Conservation (phyloP, 1,140 invertebrate genomes). For the Drosophila sechellia region DNA sequence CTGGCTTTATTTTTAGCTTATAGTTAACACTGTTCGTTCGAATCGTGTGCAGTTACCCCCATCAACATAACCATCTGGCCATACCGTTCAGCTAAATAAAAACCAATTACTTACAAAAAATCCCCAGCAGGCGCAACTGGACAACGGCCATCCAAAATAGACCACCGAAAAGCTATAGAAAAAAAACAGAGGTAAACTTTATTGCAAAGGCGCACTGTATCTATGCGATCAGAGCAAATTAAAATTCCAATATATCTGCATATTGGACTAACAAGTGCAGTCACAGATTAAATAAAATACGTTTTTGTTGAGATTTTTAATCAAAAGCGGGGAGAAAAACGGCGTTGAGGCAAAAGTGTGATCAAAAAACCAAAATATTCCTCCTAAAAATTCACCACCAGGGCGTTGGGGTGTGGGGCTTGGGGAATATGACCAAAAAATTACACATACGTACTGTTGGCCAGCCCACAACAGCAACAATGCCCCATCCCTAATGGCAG, state of each 20-base stretch:
- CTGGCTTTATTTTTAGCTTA: not conserved
- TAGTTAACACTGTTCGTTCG: conserved; percentile 1
- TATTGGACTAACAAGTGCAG: conserved; percentile 50
- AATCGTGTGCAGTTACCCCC: not conserved
- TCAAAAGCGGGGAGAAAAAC: conserved; percentile 43
- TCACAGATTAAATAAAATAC: conserved; percentile 73
- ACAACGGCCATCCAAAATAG: conserved; percentile 28
- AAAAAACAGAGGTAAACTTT: conserved; percentile 9
- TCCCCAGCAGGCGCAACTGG: conserved; percentile 43
- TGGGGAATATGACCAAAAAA: conserved; percentile 34
- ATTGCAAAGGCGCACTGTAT: conserved; percentile 17
- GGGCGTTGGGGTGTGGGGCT: not conserved
- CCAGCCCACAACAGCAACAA: conserved; percentile 42
- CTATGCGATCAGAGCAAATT: conserved; percentile 60
- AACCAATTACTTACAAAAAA: conserved; percentile 69
- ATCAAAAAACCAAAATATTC: conserved; percentile 39
- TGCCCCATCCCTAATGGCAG: conserved; percentile 24
- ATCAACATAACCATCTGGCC: conserved; percentile 20
- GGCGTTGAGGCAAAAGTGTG: conserved; percentile 24
- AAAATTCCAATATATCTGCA: conserved; percentile 72
- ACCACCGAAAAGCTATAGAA: conserved; percentile 52
- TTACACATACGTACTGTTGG: conserved; percentile 66
- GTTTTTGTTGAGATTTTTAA: conserved; percentile 70
- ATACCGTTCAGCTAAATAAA: conserved; percentile 67
- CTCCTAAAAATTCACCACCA: conserved; percentile 23